Percentiles rank a stretch among this genome's conserved stretches.
These are phyloP conservation scores for Dromaius novaehollandiae DNA, from an alignment of 2,113 vertebrate genomes.

Conservation along the genomic window DNA sequence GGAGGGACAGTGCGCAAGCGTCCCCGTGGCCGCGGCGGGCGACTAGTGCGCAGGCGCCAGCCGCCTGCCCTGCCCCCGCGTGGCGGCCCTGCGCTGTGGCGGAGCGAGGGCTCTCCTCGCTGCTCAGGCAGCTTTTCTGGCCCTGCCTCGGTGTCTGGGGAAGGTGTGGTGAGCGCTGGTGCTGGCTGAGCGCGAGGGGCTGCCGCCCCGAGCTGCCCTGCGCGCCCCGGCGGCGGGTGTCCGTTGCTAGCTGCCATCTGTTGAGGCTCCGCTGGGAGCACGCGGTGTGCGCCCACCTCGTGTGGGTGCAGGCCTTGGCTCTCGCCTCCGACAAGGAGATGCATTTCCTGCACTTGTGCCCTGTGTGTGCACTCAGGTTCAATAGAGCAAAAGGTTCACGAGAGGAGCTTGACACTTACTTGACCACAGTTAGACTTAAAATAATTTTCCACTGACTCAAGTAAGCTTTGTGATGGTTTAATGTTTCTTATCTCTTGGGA, in stretches of 20 bases:
- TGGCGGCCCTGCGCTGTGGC: accelerated
- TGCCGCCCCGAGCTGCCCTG: neutral
- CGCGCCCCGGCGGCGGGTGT: neutral
- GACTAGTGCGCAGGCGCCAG: neutral
- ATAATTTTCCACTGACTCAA: accelerated
- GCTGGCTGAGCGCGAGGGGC: too few species aligned
- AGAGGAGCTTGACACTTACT: accelerated
- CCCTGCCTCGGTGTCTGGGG: too few species aligned
- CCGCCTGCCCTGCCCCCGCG: too few species aligned
- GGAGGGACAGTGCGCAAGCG: neutral
- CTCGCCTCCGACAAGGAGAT: accelerated
- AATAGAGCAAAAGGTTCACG: neutral
- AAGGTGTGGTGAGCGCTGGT: too few species aligned
- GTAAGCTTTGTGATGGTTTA: accelerated
- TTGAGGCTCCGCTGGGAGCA: too few species aligned
- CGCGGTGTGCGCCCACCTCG: too few species aligned
- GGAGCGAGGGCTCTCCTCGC: neutral
- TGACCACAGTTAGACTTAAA: accelerated
- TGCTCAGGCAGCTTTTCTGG: neutral
- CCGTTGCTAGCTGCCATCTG: too few species aligned
- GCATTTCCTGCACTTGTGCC: too few species aligned
- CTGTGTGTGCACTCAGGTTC: accelerated
- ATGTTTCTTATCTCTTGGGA: neutral
- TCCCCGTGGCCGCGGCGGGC: too few species aligned
- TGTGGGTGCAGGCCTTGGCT: too few species aligned